Evolutionary conservation across 2,797 vertebrate genomes (phyloP), one percentile per base, ranked within the genome.

Genomic region (Ctenochaetus hawaiiensis): DNA sequence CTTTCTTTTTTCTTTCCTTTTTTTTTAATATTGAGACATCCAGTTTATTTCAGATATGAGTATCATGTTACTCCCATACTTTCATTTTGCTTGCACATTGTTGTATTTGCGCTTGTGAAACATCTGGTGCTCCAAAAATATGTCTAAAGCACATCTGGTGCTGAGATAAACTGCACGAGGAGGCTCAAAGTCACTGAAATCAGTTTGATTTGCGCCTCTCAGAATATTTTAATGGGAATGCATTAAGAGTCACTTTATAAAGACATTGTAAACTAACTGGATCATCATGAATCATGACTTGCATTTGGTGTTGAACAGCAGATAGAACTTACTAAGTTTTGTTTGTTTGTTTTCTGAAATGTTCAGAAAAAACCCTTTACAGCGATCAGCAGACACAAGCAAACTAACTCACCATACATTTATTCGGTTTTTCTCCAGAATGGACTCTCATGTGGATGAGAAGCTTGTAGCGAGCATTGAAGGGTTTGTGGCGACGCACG

Each of bases 361-460:
- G 30, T 34, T 34, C 5, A 6, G 30, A 34, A 34, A 34, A 34
- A 34, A 6, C 30, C 30, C 30, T 17, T 49, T 20, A 20, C 20
- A 18, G n/a, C 8, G 39, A 53, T 22, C 10, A 20, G 1, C 47
- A 17, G 6, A 34, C 6, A 2, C 43, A 58, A 6, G 30, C 45
- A 69, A 64, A 18, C 12, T 1, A 60, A 97, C 98, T 99, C 93
- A 99, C 98, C 98, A 99, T 99, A 71, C 98, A 99, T 91, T 99
- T 99, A 96, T 99, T 99, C 58, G 98, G 98, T 91, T 99, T 99
- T 92, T 99, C 98, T 56, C 98, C 98, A 0, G 98, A 99, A 93
- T 99, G 98, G 86, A 99, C 98, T 80, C 98, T 97, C 98, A 99
- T 99, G 91, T 99, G 98, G 92, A 99, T 99, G 86, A 99, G 97